Conservation (phyloP, 1,140 invertebrate species). For the Scaptomyza graminum region DNA sequence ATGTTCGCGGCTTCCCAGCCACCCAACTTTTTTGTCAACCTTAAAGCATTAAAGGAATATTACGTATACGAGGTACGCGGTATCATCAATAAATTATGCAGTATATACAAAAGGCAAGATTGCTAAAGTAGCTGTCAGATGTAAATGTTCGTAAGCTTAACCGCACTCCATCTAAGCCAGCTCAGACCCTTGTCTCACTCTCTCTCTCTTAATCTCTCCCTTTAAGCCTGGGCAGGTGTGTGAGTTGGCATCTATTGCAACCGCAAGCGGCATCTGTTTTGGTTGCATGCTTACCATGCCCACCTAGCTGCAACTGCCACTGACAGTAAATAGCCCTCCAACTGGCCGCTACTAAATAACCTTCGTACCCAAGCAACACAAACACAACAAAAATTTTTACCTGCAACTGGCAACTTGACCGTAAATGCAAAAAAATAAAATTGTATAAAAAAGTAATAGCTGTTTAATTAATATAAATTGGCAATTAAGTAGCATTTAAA, state of each 20-base stretch:
- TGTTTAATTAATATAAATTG: slow-evolving; percentile 8
- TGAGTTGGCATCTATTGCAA: slow-evolving; percentile 29
- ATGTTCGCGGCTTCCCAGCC: slow-evolving; percentile 11
- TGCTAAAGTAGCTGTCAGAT: slow-evolving; percentile 20
- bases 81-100: slow-evolving; percentile 63
- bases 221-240: neutral
- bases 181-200: neutral
- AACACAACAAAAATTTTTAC: slow-evolving; percentile 2
- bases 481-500: slow-evolving; percentile 67
- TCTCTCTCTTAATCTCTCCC: neutral
- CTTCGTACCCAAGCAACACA: slow-evolving; percentile 9
- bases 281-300: slow-evolving; percentile 13
- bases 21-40: neutral
- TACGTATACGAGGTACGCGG: slow-evolving; percentile 52
- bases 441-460: slow-evolving; percentile 4
- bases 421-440: slow-evolving; percentile 29
- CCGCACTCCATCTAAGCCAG: slow-evolving; percentile 33
- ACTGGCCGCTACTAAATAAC: slow-evolving; percentile 30
- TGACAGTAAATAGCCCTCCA: slow-evolving; percentile 66
- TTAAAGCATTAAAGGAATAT: slow-evolving; percentile 69
- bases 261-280: slow-evolving; percentile 59
- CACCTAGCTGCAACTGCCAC: slow-evolving; percentile 44
- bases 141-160: slow-evolving; percentile 18
- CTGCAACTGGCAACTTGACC: slow-evolving; percentile 18
- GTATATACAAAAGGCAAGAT: slow-evolving; percentile 59